Evolutionary conservation across 2,797 vertebrate genomes (phyloP).

Genomic region (Pristis pectinata): DNA sequence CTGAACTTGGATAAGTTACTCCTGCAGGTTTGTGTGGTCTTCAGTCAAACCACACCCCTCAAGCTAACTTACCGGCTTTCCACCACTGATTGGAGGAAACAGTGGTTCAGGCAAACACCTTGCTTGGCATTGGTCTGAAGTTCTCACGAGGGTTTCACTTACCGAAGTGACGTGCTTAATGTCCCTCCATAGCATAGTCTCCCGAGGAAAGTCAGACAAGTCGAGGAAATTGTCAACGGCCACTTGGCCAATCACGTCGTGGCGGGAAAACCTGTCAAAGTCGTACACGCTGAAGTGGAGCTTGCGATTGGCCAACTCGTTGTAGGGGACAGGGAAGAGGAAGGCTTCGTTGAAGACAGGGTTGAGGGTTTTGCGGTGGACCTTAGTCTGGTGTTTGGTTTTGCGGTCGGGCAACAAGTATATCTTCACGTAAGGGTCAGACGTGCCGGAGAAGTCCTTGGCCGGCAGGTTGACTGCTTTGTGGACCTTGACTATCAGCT

Average conservation of each 20-base stretch:
- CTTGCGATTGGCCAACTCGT: constrained; percentile 83
- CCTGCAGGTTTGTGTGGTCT: no score
- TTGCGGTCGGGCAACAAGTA: constrained; percentile 93
- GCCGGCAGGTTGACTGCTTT: constrained; percentile 90
- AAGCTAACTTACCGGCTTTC: no score
- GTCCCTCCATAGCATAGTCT: constrained; percentile 88
- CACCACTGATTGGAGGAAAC: no score
- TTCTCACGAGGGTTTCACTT: constrained; percentile 64
- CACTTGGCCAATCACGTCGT: constrained; percentile 95
- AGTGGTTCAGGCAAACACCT: no score
- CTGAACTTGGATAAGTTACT: no score
- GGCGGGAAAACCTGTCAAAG: constrained; percentile 96
- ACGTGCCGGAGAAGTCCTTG: constrained; percentile 97
- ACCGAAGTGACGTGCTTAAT: constrained; percentile 93
- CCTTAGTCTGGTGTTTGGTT: constrained; percentile 98
- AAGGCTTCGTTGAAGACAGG: constrained; percentile 97
- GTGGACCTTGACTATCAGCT: constrained; percentile 96
- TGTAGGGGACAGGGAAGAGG: constrained; percentile 91
- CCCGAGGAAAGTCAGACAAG: constrained; percentile 92
- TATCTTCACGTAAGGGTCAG: constrained; percentile 97
- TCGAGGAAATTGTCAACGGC: constrained; percentile 98
- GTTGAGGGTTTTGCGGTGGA: constrained; percentile 94
- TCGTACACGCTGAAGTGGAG: constrained; percentile 98
- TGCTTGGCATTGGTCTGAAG: no score
- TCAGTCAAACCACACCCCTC: no score